These are phyloP conservation scores for Corythornis madagascariensis DNA, from an alignment of 2,113 vertebrate genomes.

Conservation along the genomic window DNA sequence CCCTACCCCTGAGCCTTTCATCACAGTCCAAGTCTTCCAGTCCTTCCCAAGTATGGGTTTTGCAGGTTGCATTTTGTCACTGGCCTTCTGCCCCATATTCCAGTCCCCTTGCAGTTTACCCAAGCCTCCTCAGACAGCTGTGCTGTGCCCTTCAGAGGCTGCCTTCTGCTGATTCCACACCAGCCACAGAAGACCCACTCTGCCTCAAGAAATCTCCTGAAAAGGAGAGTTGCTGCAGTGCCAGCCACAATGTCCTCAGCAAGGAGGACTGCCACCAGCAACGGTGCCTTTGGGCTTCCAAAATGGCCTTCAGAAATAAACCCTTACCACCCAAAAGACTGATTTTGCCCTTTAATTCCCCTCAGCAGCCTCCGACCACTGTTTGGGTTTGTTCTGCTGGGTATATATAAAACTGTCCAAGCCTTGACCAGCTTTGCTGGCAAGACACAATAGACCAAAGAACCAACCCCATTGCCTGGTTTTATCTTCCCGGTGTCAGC, in stretches of 20 bases:
- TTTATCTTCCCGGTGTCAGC: rapidly evolving
- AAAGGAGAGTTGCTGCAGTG: background rate
- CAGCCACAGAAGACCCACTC: background rate
- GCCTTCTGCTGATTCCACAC: background rate
- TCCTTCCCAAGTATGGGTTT: background rate
- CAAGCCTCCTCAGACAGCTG: background rate
- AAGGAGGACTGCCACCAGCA: background rate
- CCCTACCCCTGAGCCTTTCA: background rate
- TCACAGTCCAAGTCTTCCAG: rapidly evolving
- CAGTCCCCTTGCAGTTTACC: background rate
- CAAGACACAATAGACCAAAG: background rate
- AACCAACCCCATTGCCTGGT: background rate
- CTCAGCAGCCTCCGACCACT: background rate
- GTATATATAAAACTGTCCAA: background rate
- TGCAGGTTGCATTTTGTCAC: background rate
- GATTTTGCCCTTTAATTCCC: background rate
- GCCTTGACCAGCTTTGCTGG: background rate
- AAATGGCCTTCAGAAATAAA: background rate
- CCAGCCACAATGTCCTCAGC: rapidly evolving
- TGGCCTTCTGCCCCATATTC: background rate
- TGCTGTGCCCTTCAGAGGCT: rapidly evolving
- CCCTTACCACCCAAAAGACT: background rate
- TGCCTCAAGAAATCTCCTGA: background rate
- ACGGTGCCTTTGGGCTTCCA: background rate
- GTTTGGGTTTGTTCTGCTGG: background rate